These are phyloP conservation scores for Eolophus roseicapilla DNA, from an alignment of 2,113 vertebrate genomes.

Conservation along the genomic window DNA sequence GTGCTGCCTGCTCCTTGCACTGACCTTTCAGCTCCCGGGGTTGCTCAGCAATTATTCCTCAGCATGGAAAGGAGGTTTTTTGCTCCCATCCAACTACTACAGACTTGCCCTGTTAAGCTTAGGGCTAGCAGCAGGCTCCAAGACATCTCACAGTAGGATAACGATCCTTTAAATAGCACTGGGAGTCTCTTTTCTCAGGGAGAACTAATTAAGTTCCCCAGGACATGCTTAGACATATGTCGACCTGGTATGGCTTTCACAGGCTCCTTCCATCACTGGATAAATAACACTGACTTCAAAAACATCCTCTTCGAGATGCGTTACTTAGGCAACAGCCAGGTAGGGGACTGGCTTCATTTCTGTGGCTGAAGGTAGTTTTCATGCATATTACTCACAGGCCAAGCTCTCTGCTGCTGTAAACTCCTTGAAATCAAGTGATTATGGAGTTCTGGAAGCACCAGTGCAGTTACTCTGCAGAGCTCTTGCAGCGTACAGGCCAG, in stretches of 20 bases:
- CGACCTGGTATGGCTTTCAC: constrained; percentile 23
- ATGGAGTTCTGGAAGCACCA: not conserved
- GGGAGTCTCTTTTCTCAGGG: constrained; percentile 39
- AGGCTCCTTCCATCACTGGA: not conserved
- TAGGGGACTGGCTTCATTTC: not conserved
- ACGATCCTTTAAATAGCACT: constrained; percentile 30
- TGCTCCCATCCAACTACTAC: not conserved
- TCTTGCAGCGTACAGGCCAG: not conserved
- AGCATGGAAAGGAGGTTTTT: not conserved
- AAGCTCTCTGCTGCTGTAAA: not conserved
- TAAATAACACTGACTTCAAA: constrained; percentile 36
- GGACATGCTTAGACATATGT: constrained; percentile 62
- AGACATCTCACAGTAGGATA: not conserved
- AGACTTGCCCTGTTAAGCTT: not conserved
- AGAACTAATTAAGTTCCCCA: constrained; percentile 43
- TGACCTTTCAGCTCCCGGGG: not conserved
- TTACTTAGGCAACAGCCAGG: constrained; percentile 56
- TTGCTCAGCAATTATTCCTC: constrained; percentile 9
- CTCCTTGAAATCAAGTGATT: not conserved
- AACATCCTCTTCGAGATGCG: not conserved
- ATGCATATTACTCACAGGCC: not conserved
- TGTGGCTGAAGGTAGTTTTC: not conserved
- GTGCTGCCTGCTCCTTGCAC: not conserved
- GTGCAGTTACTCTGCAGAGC: not conserved
- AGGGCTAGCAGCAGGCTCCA: constrained; percentile 1